Base-by-base conservation (phyloP, 2,113 vertebrate genomes). In the Gadus chalcogrammus region DNA sequence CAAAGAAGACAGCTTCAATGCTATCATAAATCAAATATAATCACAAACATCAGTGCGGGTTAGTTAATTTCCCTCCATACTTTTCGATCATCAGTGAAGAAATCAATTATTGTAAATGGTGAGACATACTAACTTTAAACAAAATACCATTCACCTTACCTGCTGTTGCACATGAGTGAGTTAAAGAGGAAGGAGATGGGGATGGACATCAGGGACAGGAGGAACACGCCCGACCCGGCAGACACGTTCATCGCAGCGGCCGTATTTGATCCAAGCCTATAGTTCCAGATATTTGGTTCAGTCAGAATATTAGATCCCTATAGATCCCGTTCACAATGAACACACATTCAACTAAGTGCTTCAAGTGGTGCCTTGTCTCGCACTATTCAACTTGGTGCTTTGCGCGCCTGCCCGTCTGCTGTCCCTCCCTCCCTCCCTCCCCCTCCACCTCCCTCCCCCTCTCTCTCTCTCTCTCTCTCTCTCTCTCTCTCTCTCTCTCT, bases 221-320 rank as follows among this genome's bases (percentile, higher is more conserved):
- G 84, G 79, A 97, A 97, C 73, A 95, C 95, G 31, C 94, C 92
- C 1, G 95, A 96, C 78, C 95, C 95, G 5, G 95, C 93, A 22
- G 94, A 92, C 62, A 92, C 94, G 69, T 92, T 95, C 94, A 96
- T 95, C 12, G 68, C 67, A 38, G 56, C 66, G 52, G 15, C 5
- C 35, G 0, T 66, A 11, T n/a, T 17, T 58, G 31, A 13, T 9
- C 67, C 2, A 42, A 7, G 74, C 35, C 60, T 48, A 11, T 48
- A 48, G 31, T 48, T 48, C 42, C 6, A 48, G 7, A 48, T 13
- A 48, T 48, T 9, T 48, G 6, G 42, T 48, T 48, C 42, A 13
- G 9, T 48, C 42, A 48, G 8, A 48, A 9, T 9, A 48, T 12
- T 48, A 5, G 7, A 31, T 31, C 22, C 22, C 22, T 24, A 24